Evolutionary conservation across 2,888 invertebrate species (phyloP).

Genomic region (Megastigmus dorsalis): DNA sequence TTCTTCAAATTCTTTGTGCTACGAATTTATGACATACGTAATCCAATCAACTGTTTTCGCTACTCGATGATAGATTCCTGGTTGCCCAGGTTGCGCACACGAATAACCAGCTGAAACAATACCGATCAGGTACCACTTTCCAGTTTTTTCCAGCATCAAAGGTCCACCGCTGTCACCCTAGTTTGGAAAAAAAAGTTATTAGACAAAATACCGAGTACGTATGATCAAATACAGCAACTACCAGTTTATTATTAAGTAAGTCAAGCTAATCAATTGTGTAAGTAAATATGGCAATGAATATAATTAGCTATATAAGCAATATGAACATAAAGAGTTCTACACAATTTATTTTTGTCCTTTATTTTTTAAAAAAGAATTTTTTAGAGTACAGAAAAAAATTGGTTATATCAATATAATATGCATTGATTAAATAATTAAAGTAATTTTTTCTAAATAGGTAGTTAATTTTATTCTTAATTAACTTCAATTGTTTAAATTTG

Average conservation of each 20-base stretch:
- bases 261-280: too few species aligned
- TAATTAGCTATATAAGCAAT: too few species aligned
- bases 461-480: too few species aligned
- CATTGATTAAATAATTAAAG: too few species aligned
- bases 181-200: slow-evolving; percentile 59
- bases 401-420: too few species aligned
- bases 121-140: slow-evolving; percentile 92
- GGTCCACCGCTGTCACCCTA: slow-evolving; percentile 93
- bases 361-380: neutral
- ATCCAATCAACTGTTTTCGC: slow-evolving; percentile 97
- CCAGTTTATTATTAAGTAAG: too few species aligned
- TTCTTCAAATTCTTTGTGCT: slow-evolving; percentile 43
- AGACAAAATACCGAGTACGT: too few species aligned
- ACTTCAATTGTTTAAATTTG: neutral
- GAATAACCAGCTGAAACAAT: slow-evolving; percentile 96
- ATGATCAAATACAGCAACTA: too few species aligned
- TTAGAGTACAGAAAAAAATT: neutral
- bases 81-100: slow-evolving; percentile 94
- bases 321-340: neutral
- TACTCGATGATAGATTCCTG: slow-evolving; percentile 94
- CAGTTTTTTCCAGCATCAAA: slow-evolving; percentile 89
- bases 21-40: slow-evolving; percentile 79
- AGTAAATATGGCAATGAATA: slow-evolving; percentile 1
- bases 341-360: too few species aligned
- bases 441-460: too few species aligned